Base-by-base conservation (phyloP, 2,797 vertebrate genomes). In the Epinephelus coioides region DNA sequence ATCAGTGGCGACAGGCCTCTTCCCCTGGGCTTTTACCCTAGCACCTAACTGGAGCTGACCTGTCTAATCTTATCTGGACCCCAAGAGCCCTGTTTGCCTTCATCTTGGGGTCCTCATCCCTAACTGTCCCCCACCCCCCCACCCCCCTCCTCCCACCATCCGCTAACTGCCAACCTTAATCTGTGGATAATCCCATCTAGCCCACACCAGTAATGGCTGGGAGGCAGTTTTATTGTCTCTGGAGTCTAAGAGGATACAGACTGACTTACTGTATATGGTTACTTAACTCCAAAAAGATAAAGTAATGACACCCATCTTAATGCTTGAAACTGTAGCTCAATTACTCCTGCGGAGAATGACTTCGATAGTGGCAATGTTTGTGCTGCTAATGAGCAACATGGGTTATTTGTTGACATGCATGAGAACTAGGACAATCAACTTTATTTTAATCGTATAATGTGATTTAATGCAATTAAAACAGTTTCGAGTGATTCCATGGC, bases 1-100 rank as follows among this genome's bases (percentile, higher is more conserved):
- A 91, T 93, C 86, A 91, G 82, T 73, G 81, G 80, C 72, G 82
- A 90, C 87, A 91, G 81, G 80, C 73, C 59, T 78, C 83, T 82
- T 86, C 82, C 88, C 75, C 50, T 55, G 69, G 76, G 85, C 57
- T 78, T 69, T 88, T 79, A 65, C 86, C 87, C 81, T 63, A 55
- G 46, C 59, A 73, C 81, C 81, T 81, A 83, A 69, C 43, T 61
- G 59, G 57, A 81, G 74, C 80, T 87, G 82, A 88, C 87, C 90
- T 85, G 89, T 84, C 81, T 55, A 83, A 66, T 91, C 89, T 87
- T 85, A 92, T 91, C 87, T 73, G 68, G 64, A 78, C 68, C 79
- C 75, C 9, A 68, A 83, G 76, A 83, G 81, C 82, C 46, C 78
- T 69, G 73, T 80, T 81, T 86, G 55, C 53, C 69, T 89, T 82